phyloP scores from a whole-genome alignment of 2,113 vertebrate genomes.

The Pandion haliaetus region DNA sequence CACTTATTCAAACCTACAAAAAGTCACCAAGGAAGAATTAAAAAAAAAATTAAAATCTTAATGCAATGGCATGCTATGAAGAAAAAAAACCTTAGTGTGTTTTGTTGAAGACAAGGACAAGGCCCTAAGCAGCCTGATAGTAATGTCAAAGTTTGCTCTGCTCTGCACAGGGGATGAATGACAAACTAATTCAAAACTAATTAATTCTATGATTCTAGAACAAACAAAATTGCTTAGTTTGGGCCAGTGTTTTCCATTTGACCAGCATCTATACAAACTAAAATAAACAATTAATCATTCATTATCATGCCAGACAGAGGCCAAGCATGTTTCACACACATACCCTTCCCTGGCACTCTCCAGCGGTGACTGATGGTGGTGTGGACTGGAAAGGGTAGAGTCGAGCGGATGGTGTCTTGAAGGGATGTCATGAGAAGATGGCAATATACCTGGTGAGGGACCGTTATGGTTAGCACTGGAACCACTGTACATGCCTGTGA shows the following conservation, averaged over 20 bases:
- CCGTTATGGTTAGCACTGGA: conserved; percentile 80
- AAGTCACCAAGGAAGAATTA: not conserved
- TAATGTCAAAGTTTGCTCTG: not conserved
- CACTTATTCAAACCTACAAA: not conserved
- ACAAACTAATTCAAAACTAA: not conserved
- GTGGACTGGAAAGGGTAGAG: conserved; percentile 78
- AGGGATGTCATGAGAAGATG: conserved; percentile 75
- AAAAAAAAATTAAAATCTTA: not conserved
- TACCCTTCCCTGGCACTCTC: conserved; percentile 88
- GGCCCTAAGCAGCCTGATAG: not conserved
- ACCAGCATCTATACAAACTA: not conserved
- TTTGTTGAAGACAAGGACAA: not conserved
- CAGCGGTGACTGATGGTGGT: conserved; percentile 84
- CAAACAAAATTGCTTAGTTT: not conserved
- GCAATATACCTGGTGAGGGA: conserved; percentile 77
- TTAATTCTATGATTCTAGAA: not conserved
- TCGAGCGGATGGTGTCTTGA: conserved; percentile 83
- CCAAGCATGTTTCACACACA: conserved; percentile 36
- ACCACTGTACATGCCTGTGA: conserved; percentile 87
- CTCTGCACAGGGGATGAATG: not conserved
- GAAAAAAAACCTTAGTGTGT: not conserved
- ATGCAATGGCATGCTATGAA: not conserved
- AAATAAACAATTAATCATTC: not conserved
- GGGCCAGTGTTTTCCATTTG: not conserved
- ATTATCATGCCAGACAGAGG: not conserved